A percentile compares a stretch with the other conserved stretches of the same genome.
Evolutionary conservation across 1,140 invertebrate genomes (phyloP).

Genomic region (Bombus ignitus): DNA sequence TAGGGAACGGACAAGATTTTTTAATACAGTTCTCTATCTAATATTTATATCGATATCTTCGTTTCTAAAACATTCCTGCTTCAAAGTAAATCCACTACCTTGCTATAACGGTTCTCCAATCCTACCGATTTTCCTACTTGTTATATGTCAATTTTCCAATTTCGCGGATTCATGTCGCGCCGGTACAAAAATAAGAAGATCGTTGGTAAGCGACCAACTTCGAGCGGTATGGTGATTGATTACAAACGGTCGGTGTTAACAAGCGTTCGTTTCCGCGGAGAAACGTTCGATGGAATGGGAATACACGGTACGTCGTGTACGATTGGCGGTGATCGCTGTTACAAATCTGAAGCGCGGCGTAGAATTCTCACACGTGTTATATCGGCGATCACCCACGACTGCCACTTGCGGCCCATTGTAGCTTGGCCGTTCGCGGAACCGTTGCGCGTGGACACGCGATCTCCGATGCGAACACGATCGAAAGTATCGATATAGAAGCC

Average conservation of each 20-base stretch:
- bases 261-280: conserved; percentile 8
- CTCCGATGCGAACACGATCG: conserved; percentile 61
- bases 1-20: too few species aligned
- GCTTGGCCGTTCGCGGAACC: conserved; percentile 45
- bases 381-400: conserved; percentile 33
- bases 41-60: too few species aligned
- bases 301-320: background rate
- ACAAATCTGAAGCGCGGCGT: conserved; percentile 36
- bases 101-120: too few species aligned
- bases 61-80: too few species aligned
- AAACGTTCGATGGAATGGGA: conserved; percentile 1
- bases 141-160: conserved; percentile 4
- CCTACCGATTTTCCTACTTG: too few species aligned
- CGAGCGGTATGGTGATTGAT: conserved; percentile 11
- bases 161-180: background rate
- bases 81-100: too few species aligned
- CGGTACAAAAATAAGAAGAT: too few species aligned
- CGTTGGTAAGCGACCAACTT: background rate
- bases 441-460: conserved; percentile 63
- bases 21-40: too few species aligned
- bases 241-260: conserved; percentile 15
- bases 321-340: background rate
- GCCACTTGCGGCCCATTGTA: conserved; percentile 23
- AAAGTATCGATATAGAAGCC: conserved; percentile 46
- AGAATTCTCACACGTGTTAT: conserved; percentile 42